Evolutionary conservation across 2,888 invertebrate genomes (phyloP), one percentile per base, ranked within the genome.

Genomic region (Ferdinandea cuprea): DNA sequence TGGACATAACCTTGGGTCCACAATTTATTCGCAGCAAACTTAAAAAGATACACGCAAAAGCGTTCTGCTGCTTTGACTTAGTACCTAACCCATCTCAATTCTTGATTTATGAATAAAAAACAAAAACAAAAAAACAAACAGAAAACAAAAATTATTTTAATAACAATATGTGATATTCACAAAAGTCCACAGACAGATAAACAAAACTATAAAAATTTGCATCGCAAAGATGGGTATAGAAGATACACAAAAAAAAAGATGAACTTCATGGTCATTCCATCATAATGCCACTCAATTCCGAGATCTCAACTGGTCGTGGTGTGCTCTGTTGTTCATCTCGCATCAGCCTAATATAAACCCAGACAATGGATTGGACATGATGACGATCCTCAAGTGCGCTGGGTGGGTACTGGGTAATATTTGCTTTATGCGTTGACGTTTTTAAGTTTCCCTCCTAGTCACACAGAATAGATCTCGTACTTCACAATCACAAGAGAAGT

Each of bases 181-280:
- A 35, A 13, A 68, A 44, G 28, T 40, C 13, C 44, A 61, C 59
- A 66, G 32, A 21, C 28, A 63, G 68, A 63, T 35, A 68, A 63
- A 68, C 63, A 71, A 71, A 65, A 66, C 73, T 32, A 63, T 46
- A 66, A 66, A 73, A 83, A 83, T 83, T 83, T 83, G 83, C 83
- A 83, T 83, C 73, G 72, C 66, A 66, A 77, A 72, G 68, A n/a
- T n/a, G n/a, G n/a, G n/a, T n/a, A n/a, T n/a, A n/a, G n/a, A n/a
- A n/a, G n/a, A 56, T 72, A 72, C 52, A 46, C 58, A 72, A 61
- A 42, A 52, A 37, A 21, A 79, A 72, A 79, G 72, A 77, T 68
- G 66, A 37, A 78, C 83, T 73, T 73, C 83, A 83, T 72, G 83
- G 83, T 83, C 83, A 83, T 83, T 78, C 77, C 77, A 69, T 83